Base-by-base conservation (phyloP, 2,113 vertebrate species). In the Lichenostomus cassidix region DNA sequence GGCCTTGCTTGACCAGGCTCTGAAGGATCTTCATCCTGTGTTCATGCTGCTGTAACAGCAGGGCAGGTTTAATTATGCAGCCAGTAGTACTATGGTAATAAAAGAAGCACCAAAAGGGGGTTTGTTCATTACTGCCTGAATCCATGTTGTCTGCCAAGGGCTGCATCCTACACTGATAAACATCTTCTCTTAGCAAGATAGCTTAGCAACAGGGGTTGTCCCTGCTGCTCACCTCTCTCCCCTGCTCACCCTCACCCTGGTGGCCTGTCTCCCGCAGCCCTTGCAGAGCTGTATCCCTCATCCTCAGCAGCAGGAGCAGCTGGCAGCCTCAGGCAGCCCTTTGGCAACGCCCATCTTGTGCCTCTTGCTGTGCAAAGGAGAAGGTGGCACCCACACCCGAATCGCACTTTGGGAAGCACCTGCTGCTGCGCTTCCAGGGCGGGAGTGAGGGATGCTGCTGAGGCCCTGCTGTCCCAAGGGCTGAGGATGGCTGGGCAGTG, bases 351-450 rank as follows among this genome's bases (percentile, higher is more conserved):
- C 68, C 3, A 0, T 31, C 37, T 81, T 15, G 4, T 4, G 28
- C 42, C 56, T n/a, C 17, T 71, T 67, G 52, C 0, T 0, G 22
- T 37, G 37, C n/a, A 28, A 20, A 74, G 44, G 24, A 1, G 10
- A 67, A 81, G 78, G 55, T n/a, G 60, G 39, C 62, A 15, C 47
- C 31, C 17, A 25, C 12, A 14, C 13, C 31, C n/a, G 64, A 23
- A 3, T 55, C 28, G 22, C 21, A 2, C 27, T 91, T 90, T n/a
- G 9, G 3, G 56, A 64, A 79, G 33, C 25, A 65, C 12, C 35
- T 50, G 28, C 31, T 80, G 50, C 46, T 18, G n/a, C 0, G 0
- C 18, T 41, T 13, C 39, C 47, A 5, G 15, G 12, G 52, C 1
- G 1, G 7, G 15, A 49, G 8, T 3, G 29, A 53, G 39, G 49